phyloP scores from a whole-genome alignment of 2,888 invertebrate species.

The Andrena camellia region DNA sequence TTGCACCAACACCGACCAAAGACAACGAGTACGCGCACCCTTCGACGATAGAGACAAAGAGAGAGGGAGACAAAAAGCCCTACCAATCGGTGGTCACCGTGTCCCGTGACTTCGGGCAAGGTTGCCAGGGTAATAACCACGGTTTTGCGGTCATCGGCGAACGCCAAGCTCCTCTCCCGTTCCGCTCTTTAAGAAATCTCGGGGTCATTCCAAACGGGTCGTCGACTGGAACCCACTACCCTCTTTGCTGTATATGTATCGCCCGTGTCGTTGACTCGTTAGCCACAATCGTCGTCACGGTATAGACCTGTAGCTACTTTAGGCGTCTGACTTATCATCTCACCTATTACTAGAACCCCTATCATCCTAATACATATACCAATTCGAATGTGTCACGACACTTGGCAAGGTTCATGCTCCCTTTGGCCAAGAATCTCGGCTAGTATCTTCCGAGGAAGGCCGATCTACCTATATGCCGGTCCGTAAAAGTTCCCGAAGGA shows the following conservation, averaged over 20 bases:
- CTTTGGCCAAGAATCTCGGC: not conserved
- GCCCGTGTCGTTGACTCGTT: not conserved
- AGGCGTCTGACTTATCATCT: not conserved
- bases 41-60: constrained; percentile 55
- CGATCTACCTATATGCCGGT: too few species aligned
- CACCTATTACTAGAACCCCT: not conserved
- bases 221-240: constrained; percentile 2
- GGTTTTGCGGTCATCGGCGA: constrained; percentile 40
- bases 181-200: constrained; percentile 29
- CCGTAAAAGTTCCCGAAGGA: not conserved
- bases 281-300: not conserved
- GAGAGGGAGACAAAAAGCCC: constrained; percentile 35
- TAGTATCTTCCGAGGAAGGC: not conserved
- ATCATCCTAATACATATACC: not conserved
- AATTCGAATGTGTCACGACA: not conserved
- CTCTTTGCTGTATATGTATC: not conserved
- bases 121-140: constrained; percentile 50
- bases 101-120: constrained; percentile 48
- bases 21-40: constrained; percentile 75
- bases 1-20: constrained; percentile 79
- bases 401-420: not conserved
- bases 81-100: constrained; percentile 56
- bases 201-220: constrained; percentile 12
- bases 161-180: constrained; percentile 24
- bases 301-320: too few species aligned